A percentile compares a stretch with the other conserved stretches of the same genome.
These are phyloP conservation scores for Sprattus sprattus DNA, from an alignment of 2,113 vertebrate species.

Conservation along the genomic window DNA sequence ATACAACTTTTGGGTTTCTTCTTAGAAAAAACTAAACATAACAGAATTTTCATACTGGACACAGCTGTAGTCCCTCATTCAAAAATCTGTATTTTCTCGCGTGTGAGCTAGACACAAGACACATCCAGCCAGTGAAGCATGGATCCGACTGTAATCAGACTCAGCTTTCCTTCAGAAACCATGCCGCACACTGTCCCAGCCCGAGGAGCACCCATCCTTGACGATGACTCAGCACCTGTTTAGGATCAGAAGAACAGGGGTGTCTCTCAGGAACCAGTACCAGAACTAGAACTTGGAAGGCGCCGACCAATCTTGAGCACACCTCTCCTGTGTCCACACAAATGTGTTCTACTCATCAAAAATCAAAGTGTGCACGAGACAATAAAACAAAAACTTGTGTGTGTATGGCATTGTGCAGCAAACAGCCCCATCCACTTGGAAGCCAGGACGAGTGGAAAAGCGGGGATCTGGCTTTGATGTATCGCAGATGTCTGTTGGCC, in stretches of 20 bases:
- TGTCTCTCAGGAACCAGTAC: not conserved
- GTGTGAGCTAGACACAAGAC: not conserved
- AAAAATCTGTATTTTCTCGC: not conserved
- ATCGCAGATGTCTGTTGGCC: constrained; percentile 54
- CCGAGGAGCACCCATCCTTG: constrained; percentile 25
- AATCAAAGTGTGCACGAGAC: constrained; percentile 32
- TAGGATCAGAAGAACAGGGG: not conserved
- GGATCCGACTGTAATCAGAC: constrained; percentile 38
- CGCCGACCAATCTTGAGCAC: not conserved
- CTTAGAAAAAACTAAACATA: not conserved
- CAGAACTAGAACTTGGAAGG: not conserved
- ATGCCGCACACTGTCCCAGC: constrained; percentile 31
- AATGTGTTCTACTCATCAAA: constrained; percentile 44
- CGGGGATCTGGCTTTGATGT: constrained; percentile 53
- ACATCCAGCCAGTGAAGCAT: not conserved
- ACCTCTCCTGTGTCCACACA: constrained; percentile 34
- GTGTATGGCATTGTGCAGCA: constrained; percentile 13
- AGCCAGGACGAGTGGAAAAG: constrained; percentile 41
- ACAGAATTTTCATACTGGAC: not conserved
- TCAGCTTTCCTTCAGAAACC: constrained; percentile 38
- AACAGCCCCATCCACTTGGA: constrained; percentile 39
- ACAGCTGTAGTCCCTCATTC: not conserved
- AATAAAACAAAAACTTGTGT: constrained; percentile 28
- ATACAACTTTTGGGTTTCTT: not conserved
- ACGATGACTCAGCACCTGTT: constrained; percentile 38